Evolutionary conservation across 2,888 invertebrate species (phyloP).

Genomic region (Pyrochroa serraticornis): DNA sequence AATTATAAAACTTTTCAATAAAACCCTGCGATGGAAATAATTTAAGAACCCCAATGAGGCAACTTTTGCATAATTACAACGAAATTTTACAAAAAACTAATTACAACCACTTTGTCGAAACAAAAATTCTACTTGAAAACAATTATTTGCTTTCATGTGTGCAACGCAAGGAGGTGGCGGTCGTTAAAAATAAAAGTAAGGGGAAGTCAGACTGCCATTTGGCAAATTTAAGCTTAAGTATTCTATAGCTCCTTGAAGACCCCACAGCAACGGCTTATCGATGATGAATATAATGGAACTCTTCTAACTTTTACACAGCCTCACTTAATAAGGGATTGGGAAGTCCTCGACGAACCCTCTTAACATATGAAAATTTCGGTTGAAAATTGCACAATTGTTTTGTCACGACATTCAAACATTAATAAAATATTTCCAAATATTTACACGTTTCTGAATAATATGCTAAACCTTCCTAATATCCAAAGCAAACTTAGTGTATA

Average conservation of each 20-base stretch:
- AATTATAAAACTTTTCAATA: conserved; percentile 8
- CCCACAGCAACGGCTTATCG: conserved; percentile 23
- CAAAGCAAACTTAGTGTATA: conserved; percentile 29
- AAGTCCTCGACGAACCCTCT: conserved; percentile 2
- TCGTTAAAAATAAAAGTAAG: conserved; percentile 14
- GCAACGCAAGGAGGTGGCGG: too few relatives aligned
- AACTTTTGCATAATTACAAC: too few relatives aligned
- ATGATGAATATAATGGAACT: conserved; percentile 29
- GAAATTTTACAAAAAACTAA: too few relatives aligned
- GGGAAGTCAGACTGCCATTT: conserved; percentile 19
- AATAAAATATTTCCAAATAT: conserved; percentile 23
- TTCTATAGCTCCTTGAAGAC: conserved; percentile 19
- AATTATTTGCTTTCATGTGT: too few relatives aligned
- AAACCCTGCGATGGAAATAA: conserved; percentile 5
- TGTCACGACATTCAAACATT: not conserved
- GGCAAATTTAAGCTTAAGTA: conserved; percentile 16
- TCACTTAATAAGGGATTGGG: conserved; percentile 16
- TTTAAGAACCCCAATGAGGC: not conserved
- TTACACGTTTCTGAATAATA: conserved; percentile 23
- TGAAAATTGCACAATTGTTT: not conserved
- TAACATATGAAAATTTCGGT: not conserved
- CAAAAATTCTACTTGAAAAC: too few relatives aligned
- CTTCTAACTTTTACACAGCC: conserved; percentile 20
- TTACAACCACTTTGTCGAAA: too few relatives aligned
- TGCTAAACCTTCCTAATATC: conserved; percentile 28